A percentile compares a stretch with the other conserved stretches of the same genome.
Evolutionary conservation across 2,113 vertebrate genomes (phyloP).

Genomic region (Coturnix japonica): DNA sequence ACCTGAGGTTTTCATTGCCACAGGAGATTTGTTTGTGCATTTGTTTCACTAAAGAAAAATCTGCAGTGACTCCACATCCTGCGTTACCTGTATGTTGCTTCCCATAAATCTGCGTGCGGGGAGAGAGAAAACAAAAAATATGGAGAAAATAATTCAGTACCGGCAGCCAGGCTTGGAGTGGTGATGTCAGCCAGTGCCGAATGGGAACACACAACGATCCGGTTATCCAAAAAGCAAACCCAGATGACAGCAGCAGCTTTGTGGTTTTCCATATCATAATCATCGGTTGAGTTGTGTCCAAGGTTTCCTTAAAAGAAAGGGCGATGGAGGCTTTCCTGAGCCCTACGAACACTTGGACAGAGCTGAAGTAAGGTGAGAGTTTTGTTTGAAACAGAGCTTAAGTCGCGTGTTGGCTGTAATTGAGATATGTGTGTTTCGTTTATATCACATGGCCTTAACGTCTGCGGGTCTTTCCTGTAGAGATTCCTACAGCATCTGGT

Average conservation of each 20-base stretch:
- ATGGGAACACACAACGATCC: neutral
- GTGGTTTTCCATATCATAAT: neutral
- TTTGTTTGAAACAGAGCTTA: neutral
- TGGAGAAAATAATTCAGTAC: neutral
- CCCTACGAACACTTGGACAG: neutral
- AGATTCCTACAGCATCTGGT: neutral
- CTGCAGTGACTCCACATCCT: neutral
- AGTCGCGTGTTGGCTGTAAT: neutral
- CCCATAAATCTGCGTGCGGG: neutral
- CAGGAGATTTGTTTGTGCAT: neutral
- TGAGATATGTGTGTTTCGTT: neutral
- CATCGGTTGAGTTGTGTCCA: neutral
- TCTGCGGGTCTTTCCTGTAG: fast-evolving
- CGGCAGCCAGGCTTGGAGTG: neutral
- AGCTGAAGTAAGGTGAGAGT: neutral
- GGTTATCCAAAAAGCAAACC: neutral
- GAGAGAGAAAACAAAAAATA: neutral
- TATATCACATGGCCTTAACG: neutral
- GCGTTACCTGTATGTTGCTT: neutral
- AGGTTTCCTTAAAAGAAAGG: neutral
- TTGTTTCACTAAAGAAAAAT: neutral
- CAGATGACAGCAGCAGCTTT: neutral
- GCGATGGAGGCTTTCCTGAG: neutral
- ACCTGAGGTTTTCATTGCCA: neutral
- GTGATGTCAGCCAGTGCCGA: neutral